Percentiles rank a stretch among this genome's conserved stretches.
phyloP scores from a whole-genome alignment of 2,888 invertebrate genomes.

The Shargacucullia verbasci region DNA sequence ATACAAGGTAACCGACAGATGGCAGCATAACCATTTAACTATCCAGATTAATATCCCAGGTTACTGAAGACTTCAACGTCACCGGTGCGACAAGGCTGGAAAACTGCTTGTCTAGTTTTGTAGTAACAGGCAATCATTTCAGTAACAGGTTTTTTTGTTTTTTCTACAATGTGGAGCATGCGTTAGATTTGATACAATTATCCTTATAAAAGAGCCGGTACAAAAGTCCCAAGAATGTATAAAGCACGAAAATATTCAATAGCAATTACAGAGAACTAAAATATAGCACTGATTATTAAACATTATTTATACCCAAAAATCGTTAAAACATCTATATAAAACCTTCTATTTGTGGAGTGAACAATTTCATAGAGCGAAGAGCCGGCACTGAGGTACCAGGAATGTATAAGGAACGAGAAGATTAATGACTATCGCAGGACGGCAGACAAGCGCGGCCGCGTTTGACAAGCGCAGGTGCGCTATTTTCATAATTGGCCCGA shows the following conservation, averaged over 20 bases:
- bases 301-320: slow-evolving; percentile 34
- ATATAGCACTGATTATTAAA: neutral
- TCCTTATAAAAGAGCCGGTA: too few relatives aligned
- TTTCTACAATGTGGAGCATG: too few relatives aligned
- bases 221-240: too few relatives aligned
- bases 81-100: too few relatives aligned
- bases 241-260: neutral
- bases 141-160: too few relatives aligned
- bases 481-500: slow-evolving; percentile 89
- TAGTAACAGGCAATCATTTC: too few relatives aligned
- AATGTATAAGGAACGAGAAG: slow-evolving; percentile 85
- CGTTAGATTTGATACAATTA: too few relatives aligned
- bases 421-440: slow-evolving; percentile 81
- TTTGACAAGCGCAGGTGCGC: slow-evolving; percentile 89
- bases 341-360: slow-evolving; percentile 62
- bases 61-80: too few relatives aligned
- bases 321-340: slow-evolving; percentile 51
- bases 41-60: too few relatives aligned
- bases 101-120: too few relatives aligned
- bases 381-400: slow-evolving; percentile 74
- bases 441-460: slow-evolving; percentile 85
- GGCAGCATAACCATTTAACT: too few relatives aligned
- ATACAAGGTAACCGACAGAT: neutral
- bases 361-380: slow-evolving; percentile 61
- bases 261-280: too few relatives aligned